Evolutionary conservation across 2,888 invertebrate species (phyloP).

Genomic region (Chymomyza caudatula): DNA sequence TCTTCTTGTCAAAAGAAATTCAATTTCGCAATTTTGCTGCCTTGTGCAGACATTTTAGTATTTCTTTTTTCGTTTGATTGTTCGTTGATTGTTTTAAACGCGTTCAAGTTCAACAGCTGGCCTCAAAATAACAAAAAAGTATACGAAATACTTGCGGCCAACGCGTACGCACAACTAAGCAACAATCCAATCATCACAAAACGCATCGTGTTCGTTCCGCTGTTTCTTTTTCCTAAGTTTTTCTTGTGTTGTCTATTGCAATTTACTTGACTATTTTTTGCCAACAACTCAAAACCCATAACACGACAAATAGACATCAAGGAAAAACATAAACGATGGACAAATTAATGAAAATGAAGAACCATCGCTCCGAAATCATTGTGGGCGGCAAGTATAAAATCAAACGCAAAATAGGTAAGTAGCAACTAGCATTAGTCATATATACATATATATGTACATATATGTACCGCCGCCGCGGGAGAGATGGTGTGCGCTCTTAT

Average conservation of each 20-base stretch:
- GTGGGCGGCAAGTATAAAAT: constrained; percentile 95
- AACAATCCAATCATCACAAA: neutral
- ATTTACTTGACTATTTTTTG: neutral
- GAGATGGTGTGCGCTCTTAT: neutral
- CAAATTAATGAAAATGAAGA: constrained; percentile 67
- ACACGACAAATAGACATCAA: neutral
- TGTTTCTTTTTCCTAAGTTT: neutral
- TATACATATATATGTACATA: neutral
- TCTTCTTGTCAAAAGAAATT: constrained; percentile 27
- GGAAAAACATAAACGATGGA: constrained; percentile 47
- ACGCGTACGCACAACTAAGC: neutral
- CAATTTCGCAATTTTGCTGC: neutral
- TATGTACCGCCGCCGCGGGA: neutral
- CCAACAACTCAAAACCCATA: neutral
- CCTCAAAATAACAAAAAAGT: neutral
- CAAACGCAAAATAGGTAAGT: constrained; percentile 92
- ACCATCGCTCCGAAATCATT: constrained; percentile 82
- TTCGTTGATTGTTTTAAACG: neutral
- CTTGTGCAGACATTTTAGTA: neutral
- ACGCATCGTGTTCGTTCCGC: neutral
- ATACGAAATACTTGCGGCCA: neutral
- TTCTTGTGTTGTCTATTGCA: neutral
- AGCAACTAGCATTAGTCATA: neutral
- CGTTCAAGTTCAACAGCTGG: neutral
- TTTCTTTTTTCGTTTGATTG: neutral